Evolutionary conservation across 2,113 vertebrate species (phyloP), one percentile per base, ranked within the genome.

Genomic region (Noturus placidus): DNA sequence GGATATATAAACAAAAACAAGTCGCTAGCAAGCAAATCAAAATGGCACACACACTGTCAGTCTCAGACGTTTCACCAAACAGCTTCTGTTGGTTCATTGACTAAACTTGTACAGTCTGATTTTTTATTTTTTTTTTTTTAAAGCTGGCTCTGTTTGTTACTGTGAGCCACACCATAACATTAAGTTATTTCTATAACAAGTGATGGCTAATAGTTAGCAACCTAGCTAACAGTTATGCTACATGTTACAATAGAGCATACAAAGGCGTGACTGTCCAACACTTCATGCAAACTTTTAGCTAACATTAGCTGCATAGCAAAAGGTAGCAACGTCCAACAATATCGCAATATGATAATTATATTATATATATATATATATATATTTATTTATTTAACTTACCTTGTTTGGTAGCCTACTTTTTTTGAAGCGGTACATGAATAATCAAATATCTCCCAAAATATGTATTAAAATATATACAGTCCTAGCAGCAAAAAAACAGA

Each of bases 151-250:
- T 27, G 76, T 20, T 11, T 59, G 54, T 35, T 19, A 11, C 17
- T 5, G 0, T 7, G 77, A 35, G 4, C 11, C 35, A 25, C 22
- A 30, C 13, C 54, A 57, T 22, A 57, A 78, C 25, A 19, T 54
- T 17, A 35, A 81, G 30, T 38, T 33, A 81, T 59, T 81, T 59
- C n/a, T 59, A 59, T 14, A 59, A 81, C 9, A 81, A 57, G 22
- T 38, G 30, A 25, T 38, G 38, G 79, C 54, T 59, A 81, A 35
- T 22, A 59, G 52, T 59, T 81, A 80, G 79, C 79, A 54, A 6
- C 54, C 56, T 35, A 59, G 56, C 79, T 61, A 82, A 38, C n/a
- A 79, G n/a, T 4, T 82, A 38, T 25, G n/a, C 52, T 80, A 80
- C 17, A 56, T 17, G 57, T 25, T 61, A 25, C 54, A 80, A 81